Conservation (phyloP, 2,797 vertebrate genomes). For the Spatula versicolor region DNA sequence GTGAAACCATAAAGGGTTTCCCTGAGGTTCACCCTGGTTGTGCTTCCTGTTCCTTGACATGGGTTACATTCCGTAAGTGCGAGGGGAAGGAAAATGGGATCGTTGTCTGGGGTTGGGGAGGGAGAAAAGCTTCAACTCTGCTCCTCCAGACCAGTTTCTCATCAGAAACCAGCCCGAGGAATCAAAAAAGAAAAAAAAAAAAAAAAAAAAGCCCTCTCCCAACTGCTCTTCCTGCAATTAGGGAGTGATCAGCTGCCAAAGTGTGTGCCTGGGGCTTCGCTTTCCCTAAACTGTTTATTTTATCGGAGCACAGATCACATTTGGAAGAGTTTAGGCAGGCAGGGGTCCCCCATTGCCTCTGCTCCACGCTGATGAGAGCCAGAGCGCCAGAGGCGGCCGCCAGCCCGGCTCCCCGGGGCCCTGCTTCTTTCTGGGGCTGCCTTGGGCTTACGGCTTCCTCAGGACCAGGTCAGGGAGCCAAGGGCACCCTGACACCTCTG, state of each 20-base stretch:
- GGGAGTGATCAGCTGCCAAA: constrained; percentile 46
- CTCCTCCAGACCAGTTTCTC: constrained; percentile 37
- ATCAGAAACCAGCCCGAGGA: constrained; percentile 35
- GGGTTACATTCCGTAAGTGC: neutral
- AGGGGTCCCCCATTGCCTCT: neutral
- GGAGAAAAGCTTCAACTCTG: neutral
- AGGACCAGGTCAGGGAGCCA: neutral
- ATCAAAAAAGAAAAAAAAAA: neutral
- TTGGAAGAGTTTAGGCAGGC: constrained; percentile 58
- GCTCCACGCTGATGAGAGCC: neutral
- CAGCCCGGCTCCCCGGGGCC: neutral
- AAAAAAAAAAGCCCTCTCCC: neutral
- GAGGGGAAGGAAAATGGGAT: neutral
- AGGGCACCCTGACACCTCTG: neutral
- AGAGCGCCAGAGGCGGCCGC: neutral
- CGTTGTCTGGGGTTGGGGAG: neutral
- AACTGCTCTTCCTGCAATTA: constrained; percentile 53
- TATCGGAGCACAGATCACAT: constrained; percentile 37
- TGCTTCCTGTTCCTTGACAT: neutral
- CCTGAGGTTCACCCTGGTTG: neutral
- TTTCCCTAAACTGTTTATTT: constrained; percentile 61
- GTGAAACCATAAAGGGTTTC: fast-evolving
- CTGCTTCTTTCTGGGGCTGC: neutral
- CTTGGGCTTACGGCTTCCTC: neutral
- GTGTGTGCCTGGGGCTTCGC: constrained; percentile 43